Conservation (phyloP, 1,140 invertebrate species). For the Octopus sinensis region DNA sequence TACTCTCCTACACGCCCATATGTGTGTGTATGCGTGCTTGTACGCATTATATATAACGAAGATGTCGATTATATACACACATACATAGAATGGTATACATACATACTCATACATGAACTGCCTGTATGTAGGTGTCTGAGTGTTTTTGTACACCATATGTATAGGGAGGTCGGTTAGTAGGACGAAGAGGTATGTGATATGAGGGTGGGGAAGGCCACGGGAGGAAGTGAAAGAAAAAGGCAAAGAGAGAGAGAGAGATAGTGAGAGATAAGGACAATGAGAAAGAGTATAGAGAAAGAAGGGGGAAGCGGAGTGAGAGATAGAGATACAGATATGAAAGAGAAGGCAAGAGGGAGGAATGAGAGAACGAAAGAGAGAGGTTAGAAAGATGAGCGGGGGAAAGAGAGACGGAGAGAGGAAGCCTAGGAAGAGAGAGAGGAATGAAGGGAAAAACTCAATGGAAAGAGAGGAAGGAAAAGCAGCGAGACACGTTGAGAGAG, state of each 20-base stretch:
- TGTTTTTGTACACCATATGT: too few species aligned
- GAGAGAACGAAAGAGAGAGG: slow-evolving; percentile 2
- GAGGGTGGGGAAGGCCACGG: neutral
- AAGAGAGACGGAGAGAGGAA: slow-evolving; percentile 2
- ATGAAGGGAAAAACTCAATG: slow-evolving; percentile 16
- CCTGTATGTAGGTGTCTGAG: too few species aligned
- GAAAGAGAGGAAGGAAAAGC: neutral
- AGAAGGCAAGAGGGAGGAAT: slow-evolving; percentile 16
- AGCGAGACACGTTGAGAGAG: too few species aligned
- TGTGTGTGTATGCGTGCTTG: too few species aligned
- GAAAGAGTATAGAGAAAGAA: neutral
- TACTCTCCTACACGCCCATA: too few species aligned
- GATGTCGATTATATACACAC: too few species aligned
- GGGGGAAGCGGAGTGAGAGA: neutral
- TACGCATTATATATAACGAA: too few species aligned
- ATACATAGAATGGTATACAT: too few species aligned
- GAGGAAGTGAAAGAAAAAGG: neutral
- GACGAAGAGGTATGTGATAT: too few species aligned
- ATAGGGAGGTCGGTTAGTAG: too few species aligned
- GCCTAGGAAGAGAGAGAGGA: neutral
- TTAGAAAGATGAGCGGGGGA: neutral
- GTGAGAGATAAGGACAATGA: neutral
- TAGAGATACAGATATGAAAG: neutral
- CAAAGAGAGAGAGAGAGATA: neutral
- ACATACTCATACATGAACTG: too few species aligned